Evolutionary conservation across 2,888 invertebrate species (phyloP), one percentile per base, ranked within the genome.

Genomic region (Trisateles emortualis): DNA sequence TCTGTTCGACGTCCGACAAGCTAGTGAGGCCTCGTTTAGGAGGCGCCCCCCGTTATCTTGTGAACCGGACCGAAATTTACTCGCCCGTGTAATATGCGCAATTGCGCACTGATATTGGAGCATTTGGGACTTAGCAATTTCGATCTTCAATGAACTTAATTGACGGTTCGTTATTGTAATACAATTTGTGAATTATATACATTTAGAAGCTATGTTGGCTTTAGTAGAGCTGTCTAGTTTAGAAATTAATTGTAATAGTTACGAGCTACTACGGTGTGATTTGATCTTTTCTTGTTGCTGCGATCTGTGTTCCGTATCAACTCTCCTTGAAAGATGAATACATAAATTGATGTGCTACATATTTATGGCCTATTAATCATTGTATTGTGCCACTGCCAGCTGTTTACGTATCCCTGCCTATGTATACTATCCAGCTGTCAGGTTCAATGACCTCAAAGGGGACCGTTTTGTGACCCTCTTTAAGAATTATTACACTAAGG

Each of bases 41-140:
- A 88, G 88, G 88, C 86, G 87, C 86, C 82, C 74, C 78, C 81
- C 78, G 80, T 85, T 89, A 89, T 90, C 86, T 85, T 79, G 74
- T 74, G 72, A 82, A 81, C 83, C 76, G 78, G 79, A 79, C 79
- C 82, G 81, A 84, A 88, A 86, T 78, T 83, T 79, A 81, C 77
- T 86, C 83, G 79, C 66, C 81, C 84, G 81, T 86, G 81, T 87
- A 85, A 85, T 84, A 74, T 76, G 76, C 78, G 75, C 76, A 76
- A 65, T 78, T 77, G 76, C 78, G 76, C 76, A 76, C 65, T 78
- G 80, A 81, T 86, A 83, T 81, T 77, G 68, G 47, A 60, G 52
- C 52, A 54, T 56, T 52, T 49, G 26, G 35, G 45, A 50, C 52
- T 52, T 62, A 54, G 43, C 55, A 52, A 67, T 67, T 69, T 45